Evolutionary conservation across 2,888 invertebrate genomes (phyloP), one percentile per base, ranked within the genome.

Genomic region (Diarsia dahlii): DNA sequence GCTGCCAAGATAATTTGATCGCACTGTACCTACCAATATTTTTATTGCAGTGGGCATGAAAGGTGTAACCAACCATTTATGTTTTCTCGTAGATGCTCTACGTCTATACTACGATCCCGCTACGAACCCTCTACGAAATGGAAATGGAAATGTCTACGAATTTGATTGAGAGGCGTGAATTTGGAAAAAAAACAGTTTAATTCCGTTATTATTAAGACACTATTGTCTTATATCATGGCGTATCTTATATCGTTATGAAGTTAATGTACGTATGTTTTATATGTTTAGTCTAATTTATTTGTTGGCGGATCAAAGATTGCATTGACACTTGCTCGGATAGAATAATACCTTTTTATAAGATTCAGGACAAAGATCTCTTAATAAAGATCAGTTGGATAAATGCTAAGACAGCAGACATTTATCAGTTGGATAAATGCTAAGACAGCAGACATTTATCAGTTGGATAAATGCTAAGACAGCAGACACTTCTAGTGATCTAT

Each of bases 401-500:
- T 8, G 18, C 48, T 46, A 46, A 20, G 2, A 39, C 23, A n/a
- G 9, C 46, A 34, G 79, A 8, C 88, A 45, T 76, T 82, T 93
- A 39, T 10, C 28, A 20, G 6, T 4, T 20, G 20, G 20, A 66
- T 15, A 15, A 48, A 18, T 8, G 15, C 48, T 46, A 46, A 20
- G 2, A 34, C 1, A 52, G 15, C 56, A 56, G 20, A 1, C 18
- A 56, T 3, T 3, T 15, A 39, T 10, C 28, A 20, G 6, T 4
- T 20, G 20, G 20, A 66, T 15, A 15, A 48, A 18, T 8, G 18
- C 48, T 46, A 46, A 20, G 2, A 39, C 23, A n/a, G 9, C 46
- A 34, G 79, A 8, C 88, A 45, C 76, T 82, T 93, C 92, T 75
- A 92, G 92, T 48, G 0, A 15, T 46, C 28, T n/a, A 13, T 63